Evolutionary conservation across 2,113 vertebrate species (phyloP).

Genomic region (Oncorhynchus tshawytscha): DNA sequence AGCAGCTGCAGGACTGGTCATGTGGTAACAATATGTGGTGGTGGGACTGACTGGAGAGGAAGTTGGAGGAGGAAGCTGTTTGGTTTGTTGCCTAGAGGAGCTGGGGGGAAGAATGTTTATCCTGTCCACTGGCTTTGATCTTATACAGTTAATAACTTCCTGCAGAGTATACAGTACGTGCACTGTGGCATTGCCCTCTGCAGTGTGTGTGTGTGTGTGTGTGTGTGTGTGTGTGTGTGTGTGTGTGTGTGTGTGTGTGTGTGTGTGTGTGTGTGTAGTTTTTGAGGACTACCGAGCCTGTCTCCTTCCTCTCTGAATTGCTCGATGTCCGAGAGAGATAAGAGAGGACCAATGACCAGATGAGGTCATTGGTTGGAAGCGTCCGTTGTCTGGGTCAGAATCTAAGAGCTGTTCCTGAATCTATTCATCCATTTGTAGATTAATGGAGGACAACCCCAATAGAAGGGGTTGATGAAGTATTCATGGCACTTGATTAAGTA

Average conservation of each 20-base stretch:
- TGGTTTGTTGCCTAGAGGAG: conserved; percentile 32
- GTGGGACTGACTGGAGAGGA: conserved; percentile 10
- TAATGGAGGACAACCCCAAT: too few relatives aligned
- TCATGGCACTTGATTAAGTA: too few relatives aligned
- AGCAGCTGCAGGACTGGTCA: conserved; percentile 1
- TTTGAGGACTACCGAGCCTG: too few relatives aligned
- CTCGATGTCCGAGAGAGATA: background rate
- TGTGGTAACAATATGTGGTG: conserved; percentile 39
- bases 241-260: conserved; percentile 4
- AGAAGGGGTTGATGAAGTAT: too few relatives aligned
- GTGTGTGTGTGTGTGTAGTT: conserved; percentile 7
- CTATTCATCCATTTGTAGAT: too few relatives aligned
- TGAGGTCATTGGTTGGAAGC: too few relatives aligned
- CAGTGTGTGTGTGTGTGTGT: conserved; percentile 8
- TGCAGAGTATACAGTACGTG: conserved; percentile 38
- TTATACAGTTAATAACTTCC: conserved; percentile 48
- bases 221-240: background rate
- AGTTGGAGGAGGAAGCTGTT: conserved; percentile 31
- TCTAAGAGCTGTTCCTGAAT: too few relatives aligned
- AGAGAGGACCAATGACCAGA: too few relatives aligned
- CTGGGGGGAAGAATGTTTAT: conserved; percentile 39
- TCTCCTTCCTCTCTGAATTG: background rate
- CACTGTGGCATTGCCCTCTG: conserved; percentile 21
- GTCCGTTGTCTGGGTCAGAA: too few relatives aligned
- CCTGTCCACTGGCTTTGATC: conserved; percentile 42